A percentile compares a stretch with the other conserved stretches of the same genome.
phyloP scores from a whole-genome alignment of 2,888 invertebrate genomes.

The Drosophila acutilabella region DNA sequence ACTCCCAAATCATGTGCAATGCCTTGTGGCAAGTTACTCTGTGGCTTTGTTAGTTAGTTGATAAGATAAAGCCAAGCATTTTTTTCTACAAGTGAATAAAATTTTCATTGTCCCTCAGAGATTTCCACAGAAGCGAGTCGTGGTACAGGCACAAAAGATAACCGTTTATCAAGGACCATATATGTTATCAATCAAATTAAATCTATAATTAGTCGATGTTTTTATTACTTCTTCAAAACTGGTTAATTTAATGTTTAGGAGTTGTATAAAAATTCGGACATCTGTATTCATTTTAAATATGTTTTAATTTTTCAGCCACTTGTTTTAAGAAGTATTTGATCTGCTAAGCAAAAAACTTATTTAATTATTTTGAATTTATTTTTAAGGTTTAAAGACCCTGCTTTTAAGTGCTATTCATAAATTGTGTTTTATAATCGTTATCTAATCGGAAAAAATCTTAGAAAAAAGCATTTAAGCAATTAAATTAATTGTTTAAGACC shows the following conservation, averaged over 20 bases:
- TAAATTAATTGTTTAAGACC: too few relatives aligned
- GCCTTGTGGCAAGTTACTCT: constrained; percentile 51
- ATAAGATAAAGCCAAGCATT: constrained; percentile 69
- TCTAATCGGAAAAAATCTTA: too few relatives aligned
- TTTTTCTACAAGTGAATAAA: constrained; percentile 19
- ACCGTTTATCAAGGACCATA: not conserved
- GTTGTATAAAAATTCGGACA: not conserved
- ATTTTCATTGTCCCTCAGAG: constrained; percentile 44
- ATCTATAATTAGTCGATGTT: not conserved
- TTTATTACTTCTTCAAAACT: not conserved
- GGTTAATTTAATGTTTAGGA: too few relatives aligned
- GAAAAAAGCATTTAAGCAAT: too few relatives aligned
- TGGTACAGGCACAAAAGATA: constrained; percentile 16
- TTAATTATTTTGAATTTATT: too few relatives aligned
- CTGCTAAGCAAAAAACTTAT: too few relatives aligned
- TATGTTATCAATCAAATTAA: not conserved
- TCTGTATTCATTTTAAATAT: too few relatives aligned
- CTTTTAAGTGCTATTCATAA: too few relatives aligned
- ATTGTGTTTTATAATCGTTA: too few relatives aligned
- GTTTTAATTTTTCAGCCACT: too few relatives aligned
- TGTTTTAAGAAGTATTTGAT: too few relatives aligned
- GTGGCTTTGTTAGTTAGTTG: constrained; percentile 56
- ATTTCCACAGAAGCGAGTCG: constrained; percentile 13
- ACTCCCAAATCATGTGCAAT: constrained; percentile 14
- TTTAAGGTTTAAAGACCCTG: too few relatives aligned